Conservation (phyloP, 1,140 invertebrate species). For the Ips nitidus region DNA sequence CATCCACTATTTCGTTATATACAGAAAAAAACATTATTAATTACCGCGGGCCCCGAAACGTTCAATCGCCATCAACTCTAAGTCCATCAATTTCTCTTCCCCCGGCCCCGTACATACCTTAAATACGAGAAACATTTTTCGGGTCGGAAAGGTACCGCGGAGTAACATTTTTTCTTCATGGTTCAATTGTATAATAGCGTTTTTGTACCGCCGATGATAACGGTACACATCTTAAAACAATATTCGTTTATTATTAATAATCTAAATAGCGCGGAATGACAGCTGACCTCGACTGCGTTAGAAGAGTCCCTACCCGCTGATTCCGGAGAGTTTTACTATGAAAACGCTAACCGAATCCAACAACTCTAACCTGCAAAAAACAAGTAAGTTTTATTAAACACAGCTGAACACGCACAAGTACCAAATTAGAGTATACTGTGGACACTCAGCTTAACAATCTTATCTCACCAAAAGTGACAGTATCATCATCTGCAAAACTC, state of each 20-base stretch:
- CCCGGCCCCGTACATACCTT: conserved; percentile 30
- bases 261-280: conserved; percentile 35
- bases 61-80: conserved; percentile 24
- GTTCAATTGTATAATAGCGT: conserved; percentile 34
- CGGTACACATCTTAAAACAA: conserved; percentile 34
- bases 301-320: conserved; percentile 32
- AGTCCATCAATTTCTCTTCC: conserved; percentile 31
- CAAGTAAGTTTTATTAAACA: too few relatives aligned
- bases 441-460: too few relatives aligned
- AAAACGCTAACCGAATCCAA: too few relatives aligned
- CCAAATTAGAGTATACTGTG: too few relatives aligned
- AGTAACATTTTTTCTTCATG: conserved; percentile 35
- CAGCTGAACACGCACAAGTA: too few relatives aligned
- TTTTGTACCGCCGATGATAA: conserved; percentile 31
- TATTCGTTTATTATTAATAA: conserved; percentile 39
- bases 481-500: conserved; percentile 8
- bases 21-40: conserved; percentile 22
- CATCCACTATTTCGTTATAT: too few relatives aligned
- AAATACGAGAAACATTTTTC: conserved; percentile 35
- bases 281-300: conserved; percentile 35
- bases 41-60: conserved; percentile 14
- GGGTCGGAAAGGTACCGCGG: conserved; percentile 20
- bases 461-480: not conserved
- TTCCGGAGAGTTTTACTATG: conserved; percentile 23
- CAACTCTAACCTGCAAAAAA: too few relatives aligned